These are phyloP conservation scores for Dendrocopos noguchii DNA, from an alignment of 2,113 vertebrate species.

Conservation along the genomic window DNA sequence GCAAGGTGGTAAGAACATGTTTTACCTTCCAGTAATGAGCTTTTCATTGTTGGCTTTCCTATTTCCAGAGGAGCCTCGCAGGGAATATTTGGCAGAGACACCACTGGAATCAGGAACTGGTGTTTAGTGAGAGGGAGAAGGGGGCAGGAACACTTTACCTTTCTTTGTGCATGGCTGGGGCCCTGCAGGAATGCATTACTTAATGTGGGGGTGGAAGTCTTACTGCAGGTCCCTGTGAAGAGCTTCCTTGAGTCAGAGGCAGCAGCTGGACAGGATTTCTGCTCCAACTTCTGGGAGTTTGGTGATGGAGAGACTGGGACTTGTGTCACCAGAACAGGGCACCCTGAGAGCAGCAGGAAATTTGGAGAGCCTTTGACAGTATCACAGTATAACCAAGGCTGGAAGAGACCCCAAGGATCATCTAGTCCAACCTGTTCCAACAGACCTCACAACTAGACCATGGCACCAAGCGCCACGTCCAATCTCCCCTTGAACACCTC, in stretches of 20 bases:
- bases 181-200: not conserved
- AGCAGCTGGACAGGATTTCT: not conserved
- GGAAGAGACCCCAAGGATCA: too few relatives aligned
- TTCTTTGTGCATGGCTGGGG: not conserved
- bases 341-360: not conserved
- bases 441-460: not conserved
- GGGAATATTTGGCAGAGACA: conserved; percentile 15
- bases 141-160: not conserved
- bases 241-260: not conserved
- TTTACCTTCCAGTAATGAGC: conserved; percentile 39
- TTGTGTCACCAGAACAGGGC: not conserved
- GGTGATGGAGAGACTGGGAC: not conserved
- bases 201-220: not conserved
- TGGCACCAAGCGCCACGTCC: too few relatives aligned
- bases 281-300: not conserved
- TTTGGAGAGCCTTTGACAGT: not conserved
- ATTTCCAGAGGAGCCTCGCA: not conserved
- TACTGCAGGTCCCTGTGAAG: not conserved
- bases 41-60: conserved; percentile 1
- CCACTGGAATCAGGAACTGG: not conserved
- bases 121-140: conserved; percentile 9
- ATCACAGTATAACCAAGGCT: too few relatives aligned
- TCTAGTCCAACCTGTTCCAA: too few relatives aligned
- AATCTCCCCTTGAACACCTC: too few relatives aligned
- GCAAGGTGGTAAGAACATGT: not conserved